Percentiles rank a stretch among this genome's conserved stretches.
Evolutionary conservation across 2,888 invertebrate species (phyloP).

Genomic region (Mycogona germanica): DNA sequence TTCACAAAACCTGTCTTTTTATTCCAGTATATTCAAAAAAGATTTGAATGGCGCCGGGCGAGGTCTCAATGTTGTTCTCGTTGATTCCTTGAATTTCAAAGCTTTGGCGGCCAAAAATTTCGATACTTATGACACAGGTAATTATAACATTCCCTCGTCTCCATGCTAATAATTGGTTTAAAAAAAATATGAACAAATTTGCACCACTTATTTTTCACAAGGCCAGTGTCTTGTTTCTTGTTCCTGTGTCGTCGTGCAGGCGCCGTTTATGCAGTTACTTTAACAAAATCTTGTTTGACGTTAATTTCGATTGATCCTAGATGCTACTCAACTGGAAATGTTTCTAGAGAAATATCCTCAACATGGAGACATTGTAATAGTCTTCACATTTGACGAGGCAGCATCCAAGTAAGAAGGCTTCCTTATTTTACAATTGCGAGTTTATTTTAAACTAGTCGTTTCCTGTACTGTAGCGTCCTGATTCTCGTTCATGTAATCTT

Average conservation of each 20-base stretch:
- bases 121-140: constrained; percentile 42
- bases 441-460: neutral
- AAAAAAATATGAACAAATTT: too few relatives aligned
- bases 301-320: constrained; percentile 25
- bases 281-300: neutral
- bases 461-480: neutral
- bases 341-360: constrained; percentile 31
- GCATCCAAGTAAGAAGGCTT: constrained; percentile 37
- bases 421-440: constrained; percentile 7
- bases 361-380: constrained; percentile 39
- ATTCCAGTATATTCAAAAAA: constrained; percentile 33
- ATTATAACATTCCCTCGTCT: too few relatives aligned
- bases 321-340: constrained; percentile 36
- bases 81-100: constrained; percentile 36
- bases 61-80: constrained; percentile 41
- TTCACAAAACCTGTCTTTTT: constrained; percentile 17
- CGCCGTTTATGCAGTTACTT: constrained; percentile 11
- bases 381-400: constrained; percentile 43
- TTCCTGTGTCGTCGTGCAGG: neutral
- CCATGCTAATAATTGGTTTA: too few relatives aligned
- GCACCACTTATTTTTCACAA: too few relatives aligned
- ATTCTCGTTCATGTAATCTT: neutral
- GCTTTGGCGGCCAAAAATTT: constrained; percentile 39
- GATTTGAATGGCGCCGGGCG: constrained; percentile 40
- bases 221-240: too few relatives aligned